Evolutionary conservation across 1,140 invertebrate species (phyloP), one percentile per base, ranked within the genome.

Genomic region (Psilanteris sp.): DNA sequence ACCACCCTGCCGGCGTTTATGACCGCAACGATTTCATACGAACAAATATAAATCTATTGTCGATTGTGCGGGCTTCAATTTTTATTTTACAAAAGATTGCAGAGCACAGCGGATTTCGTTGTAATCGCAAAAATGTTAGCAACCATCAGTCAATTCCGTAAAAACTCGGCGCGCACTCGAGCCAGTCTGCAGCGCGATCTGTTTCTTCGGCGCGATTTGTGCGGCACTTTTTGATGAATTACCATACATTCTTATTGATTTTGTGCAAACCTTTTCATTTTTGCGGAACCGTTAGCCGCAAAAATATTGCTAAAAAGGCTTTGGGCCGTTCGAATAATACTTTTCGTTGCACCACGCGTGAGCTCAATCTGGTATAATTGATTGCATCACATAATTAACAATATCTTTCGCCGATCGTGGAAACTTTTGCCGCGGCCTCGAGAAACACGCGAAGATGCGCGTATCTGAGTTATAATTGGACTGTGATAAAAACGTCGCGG

Each of bases 381-480:
- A 62, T 48, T 39, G 24, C 34, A 11, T 62, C 57, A 57, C 26
- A 18, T 16, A 36, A 55, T 29, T 48, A 44, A 36, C 31, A 24
- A 16, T 15, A 16, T 39, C 36, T 32, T 54, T 57, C 13, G 54
- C 15, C 27, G 22, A 46, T 44, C 39, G 66, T 64, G 68, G 68
- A 72, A 72, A 72, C 57, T 72, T 72, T 72, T 64, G 13, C 50
- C 50, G 41, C 39, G 68, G 13, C 57, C 68, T 72, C 68, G 48
- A 55, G 27, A 11, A 31, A 26, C 43, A 11, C 34, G 27, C 26
- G 54, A 29, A 54, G 10, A 32, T 52, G 54, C 24, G 54, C 31
- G 68, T 68, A 73, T 73, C 68, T 77, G 73, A 79, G 74, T 77
- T 79, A 72, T 68, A 66, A 61, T 74, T 73, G 48, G 61, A 9